These are phyloP conservation scores for Lathronympha strigana DNA, from an alignment of 2,888 invertebrate genomes.

Conservation along the genomic window DNA sequence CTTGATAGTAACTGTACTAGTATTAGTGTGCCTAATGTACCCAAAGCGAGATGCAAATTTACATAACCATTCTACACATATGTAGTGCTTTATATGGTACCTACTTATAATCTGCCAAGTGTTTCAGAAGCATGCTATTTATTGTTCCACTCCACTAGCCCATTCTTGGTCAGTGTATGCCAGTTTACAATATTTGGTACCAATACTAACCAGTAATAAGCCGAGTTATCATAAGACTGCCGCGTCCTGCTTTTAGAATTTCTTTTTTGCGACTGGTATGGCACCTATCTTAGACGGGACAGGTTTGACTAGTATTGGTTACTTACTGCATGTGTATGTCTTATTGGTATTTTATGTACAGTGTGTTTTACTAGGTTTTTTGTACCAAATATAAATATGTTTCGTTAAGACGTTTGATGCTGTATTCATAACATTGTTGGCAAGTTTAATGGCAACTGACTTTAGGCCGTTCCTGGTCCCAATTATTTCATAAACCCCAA, in stretches of 20 bases:
- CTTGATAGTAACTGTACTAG: no score
- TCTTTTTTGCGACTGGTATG: conserved; percentile 30
- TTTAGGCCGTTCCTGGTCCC: no score
- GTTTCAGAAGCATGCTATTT: conserved; percentile 27
- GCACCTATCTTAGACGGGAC: conserved; percentile 23
- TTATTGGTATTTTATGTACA: not conserved
- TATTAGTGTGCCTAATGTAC: no score
- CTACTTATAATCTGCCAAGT: conserved; percentile 13
- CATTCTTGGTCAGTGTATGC: conserved; percentile 4
- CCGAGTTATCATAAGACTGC: conserved; percentile 21
- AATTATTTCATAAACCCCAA: no score
- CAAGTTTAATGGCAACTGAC: no score
- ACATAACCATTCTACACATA: no score
- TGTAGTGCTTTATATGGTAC: conserved; percentile 1
- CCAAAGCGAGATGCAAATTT: no score
- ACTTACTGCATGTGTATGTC: not conserved
- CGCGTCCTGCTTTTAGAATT: conserved; percentile 22
- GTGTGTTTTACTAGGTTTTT: no score
- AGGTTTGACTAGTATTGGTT: conserved; percentile 28
- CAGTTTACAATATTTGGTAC: conserved; percentile 19
- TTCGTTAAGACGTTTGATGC: no score
- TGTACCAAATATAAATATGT: no score
- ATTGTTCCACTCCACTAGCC: conserved; percentile 31
- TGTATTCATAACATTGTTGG: no score
- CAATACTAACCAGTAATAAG: conserved; percentile 22